These are phyloP conservation scores for Anolis apletophallus DNA, from an alignment of 2,797 vertebrate species.

Conservation along the genomic window DNA sequence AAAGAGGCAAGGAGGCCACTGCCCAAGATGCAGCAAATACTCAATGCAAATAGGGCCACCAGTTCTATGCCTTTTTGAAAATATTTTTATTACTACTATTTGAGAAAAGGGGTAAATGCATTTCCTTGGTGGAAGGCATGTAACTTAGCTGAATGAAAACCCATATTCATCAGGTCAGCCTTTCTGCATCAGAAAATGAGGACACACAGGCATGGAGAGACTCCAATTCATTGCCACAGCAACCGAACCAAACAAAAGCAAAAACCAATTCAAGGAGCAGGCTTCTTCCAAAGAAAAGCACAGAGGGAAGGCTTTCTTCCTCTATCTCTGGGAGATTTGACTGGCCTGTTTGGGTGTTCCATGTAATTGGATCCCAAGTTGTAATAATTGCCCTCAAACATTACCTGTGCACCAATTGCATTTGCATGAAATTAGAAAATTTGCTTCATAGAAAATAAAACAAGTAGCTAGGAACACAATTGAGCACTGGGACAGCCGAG, in stretches of 20 bases:
- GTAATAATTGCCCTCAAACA: not conserved
- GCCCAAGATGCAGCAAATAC: not conserved
- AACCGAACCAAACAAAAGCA: slow-evolving; percentile 69
- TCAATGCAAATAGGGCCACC: slow-evolving; percentile 33
- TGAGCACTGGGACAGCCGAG: not conserved
- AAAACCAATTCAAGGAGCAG: slow-evolving; percentile 46
- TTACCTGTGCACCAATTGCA: fast-evolving
- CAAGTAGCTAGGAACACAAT: not conserved
- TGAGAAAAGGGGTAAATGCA: slow-evolving; percentile 21
- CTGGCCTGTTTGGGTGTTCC: not conserved
- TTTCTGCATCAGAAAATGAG: slow-evolving; percentile 17
- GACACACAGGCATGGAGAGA: slow-evolving; percentile 39
- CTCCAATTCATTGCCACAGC: slow-evolving; percentile 70
- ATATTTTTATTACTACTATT: not conserved
- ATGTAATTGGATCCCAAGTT: not conserved
- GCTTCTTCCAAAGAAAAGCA: slow-evolving; percentile 39
- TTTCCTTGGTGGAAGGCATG: fast-evolving
- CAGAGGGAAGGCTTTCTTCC: not conserved
- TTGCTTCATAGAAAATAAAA: not conserved
- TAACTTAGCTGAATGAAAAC: not conserved
- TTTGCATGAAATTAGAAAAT: not conserved
- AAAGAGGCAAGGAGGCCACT: not conserved
- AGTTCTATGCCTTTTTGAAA: slow-evolving; percentile 1
- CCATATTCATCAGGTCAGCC: not conserved
- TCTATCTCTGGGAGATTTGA: not conserved